Conservation (phyloP, 2,113 vertebrate genomes). For the Sinocyclocheilus rhinocerous region DNA sequence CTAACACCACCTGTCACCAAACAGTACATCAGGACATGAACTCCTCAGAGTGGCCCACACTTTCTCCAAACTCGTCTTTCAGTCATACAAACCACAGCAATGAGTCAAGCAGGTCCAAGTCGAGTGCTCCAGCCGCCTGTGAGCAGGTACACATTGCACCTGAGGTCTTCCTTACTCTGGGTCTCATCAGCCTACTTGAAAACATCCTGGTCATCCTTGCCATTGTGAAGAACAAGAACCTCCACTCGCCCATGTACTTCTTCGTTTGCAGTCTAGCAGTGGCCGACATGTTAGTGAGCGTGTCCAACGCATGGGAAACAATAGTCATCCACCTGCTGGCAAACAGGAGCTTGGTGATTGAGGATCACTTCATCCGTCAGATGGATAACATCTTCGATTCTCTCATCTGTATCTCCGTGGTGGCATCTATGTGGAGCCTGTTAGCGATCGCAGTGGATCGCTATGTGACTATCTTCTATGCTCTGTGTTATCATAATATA, state of each 20-base stretch:
- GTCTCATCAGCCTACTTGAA: constrained; percentile 91
- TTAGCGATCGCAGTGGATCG: constrained; percentile 93
- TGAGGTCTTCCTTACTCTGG: constrained; percentile 86
- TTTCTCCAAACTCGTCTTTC: constrained; percentile 20
- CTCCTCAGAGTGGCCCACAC: background rate
- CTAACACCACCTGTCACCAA: no score
- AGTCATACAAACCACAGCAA: background rate
- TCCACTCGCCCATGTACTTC: constrained; percentile 97
- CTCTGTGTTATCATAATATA: constrained; percentile 92
- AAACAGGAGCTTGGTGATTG: constrained; percentile 85
- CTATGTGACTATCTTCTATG: constrained; percentile 94
- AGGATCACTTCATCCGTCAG: constrained; percentile 87
- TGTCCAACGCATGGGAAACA: constrained; percentile 94
- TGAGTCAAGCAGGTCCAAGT: constrained; percentile 10
- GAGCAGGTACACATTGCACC: constrained; percentile 54
- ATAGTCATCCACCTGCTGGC: constrained; percentile 91
- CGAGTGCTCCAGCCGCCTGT: constrained; percentile 19
- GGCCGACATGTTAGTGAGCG: constrained; percentile 93
- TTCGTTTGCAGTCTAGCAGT: constrained; percentile 94
- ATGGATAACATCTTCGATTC: constrained; percentile 96
- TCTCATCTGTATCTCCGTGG: constrained; percentile 96
- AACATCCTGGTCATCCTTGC: constrained; percentile 92
- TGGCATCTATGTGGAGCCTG: constrained; percentile 96
- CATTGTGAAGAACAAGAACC: constrained; percentile 92
- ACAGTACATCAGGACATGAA: constrained; percentile 37